Evolutionary conservation across 1,140 invertebrate species (phyloP).

Genomic region (Pogonognathellus flavescens): DNA sequence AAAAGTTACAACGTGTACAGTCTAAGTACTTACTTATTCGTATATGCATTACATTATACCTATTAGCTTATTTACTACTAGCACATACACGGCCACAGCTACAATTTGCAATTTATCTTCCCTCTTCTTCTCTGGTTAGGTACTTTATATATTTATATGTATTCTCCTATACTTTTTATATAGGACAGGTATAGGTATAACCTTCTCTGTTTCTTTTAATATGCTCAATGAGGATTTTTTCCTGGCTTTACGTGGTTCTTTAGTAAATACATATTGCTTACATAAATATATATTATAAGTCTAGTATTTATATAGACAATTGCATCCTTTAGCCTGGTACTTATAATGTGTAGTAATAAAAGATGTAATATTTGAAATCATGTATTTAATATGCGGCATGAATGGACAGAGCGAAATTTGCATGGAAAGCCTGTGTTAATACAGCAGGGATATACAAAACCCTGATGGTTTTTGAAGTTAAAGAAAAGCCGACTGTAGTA

Average conservation of each 20-base stretch:
- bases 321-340: no score
- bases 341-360: no score
- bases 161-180: no score
- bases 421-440: not conserved
- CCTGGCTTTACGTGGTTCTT: not conserved
- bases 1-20: not conserved
- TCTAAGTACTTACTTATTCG: not conserved
- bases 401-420: constrained; percentile 4
- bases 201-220: not conserved
- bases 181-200: not conserved
- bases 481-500: constrained; percentile 26
- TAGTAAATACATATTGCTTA: not conserved
- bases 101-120: constrained; percentile 49
- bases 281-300: not conserved
- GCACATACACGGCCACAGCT: not conserved
- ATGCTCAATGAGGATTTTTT: no score
- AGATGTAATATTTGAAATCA: no score
- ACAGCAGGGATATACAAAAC: not conserved
- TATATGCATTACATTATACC: constrained; percentile 7
- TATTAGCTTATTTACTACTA: constrained; percentile 4
- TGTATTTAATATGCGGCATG: not conserved
- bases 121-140: not conserved
- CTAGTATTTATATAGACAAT: not conserved
- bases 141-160: no score
- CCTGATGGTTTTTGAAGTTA: constrained; percentile 2